phyloP scores from a whole-genome alignment of 2,113 vertebrate species.

The Periophthalmus modestus region DNA sequence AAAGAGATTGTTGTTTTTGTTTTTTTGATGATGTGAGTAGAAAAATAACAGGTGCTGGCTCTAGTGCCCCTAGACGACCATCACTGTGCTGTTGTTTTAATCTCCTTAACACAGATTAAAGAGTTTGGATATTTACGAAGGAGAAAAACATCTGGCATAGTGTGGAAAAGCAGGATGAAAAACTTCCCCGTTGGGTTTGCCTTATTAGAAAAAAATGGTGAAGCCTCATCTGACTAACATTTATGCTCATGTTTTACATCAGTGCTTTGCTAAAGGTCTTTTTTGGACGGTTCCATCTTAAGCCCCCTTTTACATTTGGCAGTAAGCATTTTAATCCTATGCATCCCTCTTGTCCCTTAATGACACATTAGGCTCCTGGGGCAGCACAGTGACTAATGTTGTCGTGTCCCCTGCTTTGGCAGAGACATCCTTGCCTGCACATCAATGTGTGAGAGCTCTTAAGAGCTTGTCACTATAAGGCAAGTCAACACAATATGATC shows the following conservation, averaged over 20 bases:
- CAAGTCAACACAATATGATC: slow-evolving; percentile 22
- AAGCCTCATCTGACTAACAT: slow-evolving; percentile 1
- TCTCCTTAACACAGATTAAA: slow-evolving; percentile 62
- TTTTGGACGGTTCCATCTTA: slow-evolving; percentile 43
- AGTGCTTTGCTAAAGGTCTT: slow-evolving; percentile 20
- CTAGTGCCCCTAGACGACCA: slow-evolving; percentile 31
- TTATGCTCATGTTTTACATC: background rate
- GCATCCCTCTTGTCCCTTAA: slow-evolving; percentile 60
- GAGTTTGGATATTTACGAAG: slow-evolving; percentile 41
- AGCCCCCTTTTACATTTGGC: slow-evolving; percentile 33
- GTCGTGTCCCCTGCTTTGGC: slow-evolving; percentile 48
- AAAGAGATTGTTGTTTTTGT: background rate
- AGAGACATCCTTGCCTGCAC: slow-evolving; percentile 23
- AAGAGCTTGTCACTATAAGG: slow-evolving; percentile 26
- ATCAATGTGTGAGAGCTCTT: slow-evolving; percentile 35
- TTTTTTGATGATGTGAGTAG: slow-evolving; percentile 19
- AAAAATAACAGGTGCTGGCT: slow-evolving; percentile 25
- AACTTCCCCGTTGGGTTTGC: slow-evolving; percentile 8
- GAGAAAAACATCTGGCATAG: slow-evolving; percentile 46
- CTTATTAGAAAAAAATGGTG: slow-evolving; percentile 5
- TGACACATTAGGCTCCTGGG: slow-evolving; percentile 65
- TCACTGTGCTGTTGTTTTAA: slow-evolving; percentile 44
- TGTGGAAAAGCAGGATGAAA: slow-evolving; percentile 20
- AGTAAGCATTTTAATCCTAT: slow-evolving; percentile 52
- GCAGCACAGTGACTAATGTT: slow-evolving; percentile 63